Base-by-base conservation (phyloP, 2,888 invertebrate species). In the Pardosa pseudoannulata region DNA sequence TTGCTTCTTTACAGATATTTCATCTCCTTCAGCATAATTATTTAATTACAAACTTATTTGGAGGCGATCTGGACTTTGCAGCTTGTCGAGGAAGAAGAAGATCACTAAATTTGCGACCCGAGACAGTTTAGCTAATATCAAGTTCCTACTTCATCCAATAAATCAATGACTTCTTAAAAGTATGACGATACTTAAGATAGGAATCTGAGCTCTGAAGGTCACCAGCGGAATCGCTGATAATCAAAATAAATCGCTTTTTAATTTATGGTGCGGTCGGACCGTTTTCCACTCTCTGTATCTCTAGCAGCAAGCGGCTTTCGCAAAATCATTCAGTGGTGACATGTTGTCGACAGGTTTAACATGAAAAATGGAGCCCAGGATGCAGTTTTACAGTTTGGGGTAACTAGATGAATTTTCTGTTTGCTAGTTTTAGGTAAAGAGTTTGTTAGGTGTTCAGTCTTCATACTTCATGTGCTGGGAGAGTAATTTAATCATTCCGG, bases 181-280 rank as follows among this genome's bases (percentile, higher is more conserved):
- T 56, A 56, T 56, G 56, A 56, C 56, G 19, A 23, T 23, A 56
- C 23, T 56, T 23, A 56, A 56, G 56, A 56, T 56, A 56, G 19
- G 16, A 56, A 56, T 56, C 56, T 19, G 23, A 19, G 56, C 19
- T 19, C 23, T 23, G 23, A 56, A 56, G 19, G 23, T 56, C 56
- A 56, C 23, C 56, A 56, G 16, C 5, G 23, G 16, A 56, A 56
- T 56, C 56, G 19, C 56, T 56, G 56, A 56, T 56, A 56, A 56
- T 23, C 23, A 23, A 56, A 56, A 56, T 56, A 56, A 56, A 56
- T 56, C 11, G 56, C 56, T 23, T 19, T 56, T 56, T 56, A 56
- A 56, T 56, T 56, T 56, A 56, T 56, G 56, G 56, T 56, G 56
- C 11, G 56, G 23, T 56, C 56, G 56, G 56, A 23, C n/a, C 56